Percentiles rank a stretch among this genome's conserved stretches.
Conservation (phyloP, 1,140 invertebrate genomes). For the Conus ventricosus region DNA sequence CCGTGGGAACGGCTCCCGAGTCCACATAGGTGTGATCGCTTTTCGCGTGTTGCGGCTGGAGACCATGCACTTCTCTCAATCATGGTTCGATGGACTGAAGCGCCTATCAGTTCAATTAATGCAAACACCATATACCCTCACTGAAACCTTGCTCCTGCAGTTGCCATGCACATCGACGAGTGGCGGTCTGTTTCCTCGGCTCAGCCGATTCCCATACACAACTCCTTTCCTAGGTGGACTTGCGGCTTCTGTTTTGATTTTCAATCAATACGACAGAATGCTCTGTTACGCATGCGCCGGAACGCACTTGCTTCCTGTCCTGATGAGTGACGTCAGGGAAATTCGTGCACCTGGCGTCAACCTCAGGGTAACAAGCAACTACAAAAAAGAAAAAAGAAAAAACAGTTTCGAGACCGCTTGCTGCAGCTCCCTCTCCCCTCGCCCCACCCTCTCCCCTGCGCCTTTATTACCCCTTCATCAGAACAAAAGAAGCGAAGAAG, state of each 20-base stretch:
- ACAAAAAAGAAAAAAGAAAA: no score
- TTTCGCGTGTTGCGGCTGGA: not conserved
- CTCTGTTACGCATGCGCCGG: not conserved
- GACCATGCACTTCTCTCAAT: not conserved
- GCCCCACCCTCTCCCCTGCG: no score
- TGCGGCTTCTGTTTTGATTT: constrained; percentile 2
- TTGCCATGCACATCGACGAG: not conserved
- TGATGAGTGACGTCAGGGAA: not conserved
- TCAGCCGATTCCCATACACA: not conserved
- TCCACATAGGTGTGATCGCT: not conserved
- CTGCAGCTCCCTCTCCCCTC: no score
- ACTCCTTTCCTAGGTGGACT: not conserved
- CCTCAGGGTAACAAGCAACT: no score
- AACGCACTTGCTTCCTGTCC: not conserved
- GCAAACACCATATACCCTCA: not conserved
- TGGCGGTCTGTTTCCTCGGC: not conserved
- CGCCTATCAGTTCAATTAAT: not conserved
- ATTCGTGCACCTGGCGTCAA: not conserved
- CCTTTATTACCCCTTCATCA: no score
- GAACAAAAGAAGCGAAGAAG: no score
- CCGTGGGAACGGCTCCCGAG: not conserved
- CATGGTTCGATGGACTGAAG: not conserved
- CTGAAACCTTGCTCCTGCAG: not conserved
- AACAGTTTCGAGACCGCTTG: no score
- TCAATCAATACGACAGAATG: not conserved